These are phyloP conservation scores for Subacronicta megacephala DNA, from an alignment of 2,888 invertebrate species.

Conservation along the genomic window DNA sequence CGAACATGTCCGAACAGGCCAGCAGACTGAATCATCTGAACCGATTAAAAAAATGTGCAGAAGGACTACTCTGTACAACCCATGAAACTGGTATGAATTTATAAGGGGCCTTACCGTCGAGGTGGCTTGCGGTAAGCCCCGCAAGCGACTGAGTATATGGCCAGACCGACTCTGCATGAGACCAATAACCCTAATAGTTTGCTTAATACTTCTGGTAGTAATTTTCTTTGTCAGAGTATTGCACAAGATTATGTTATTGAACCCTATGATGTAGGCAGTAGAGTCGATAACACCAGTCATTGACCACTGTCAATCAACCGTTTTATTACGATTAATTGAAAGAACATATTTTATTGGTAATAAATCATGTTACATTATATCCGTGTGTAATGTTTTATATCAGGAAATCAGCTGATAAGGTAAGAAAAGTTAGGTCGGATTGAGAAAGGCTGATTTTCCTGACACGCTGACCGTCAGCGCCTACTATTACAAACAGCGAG, in stretches of 20 bases:
- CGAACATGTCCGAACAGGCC: conserved; percentile 52
- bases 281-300: conserved; percentile 50
- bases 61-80: conserved; percentile 3
- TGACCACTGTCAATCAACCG: conserved; percentile 42
- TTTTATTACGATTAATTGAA: conserved; percentile 34
- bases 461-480: no score
- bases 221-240: conserved; percentile 19
- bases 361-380: conserved; percentile 26
- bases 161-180: no score
- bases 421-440: conserved; percentile 6
- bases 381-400: conserved; percentile 18
- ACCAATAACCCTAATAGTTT: no score
- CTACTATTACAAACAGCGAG: no score
- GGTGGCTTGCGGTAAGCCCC: no score
- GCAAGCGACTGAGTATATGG: no score
- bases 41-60: conserved; percentile 6
- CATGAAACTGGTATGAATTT: no score
- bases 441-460: no score
- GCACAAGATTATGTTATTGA: conserved; percentile 48
- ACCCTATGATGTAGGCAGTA: conserved; percentile 53
- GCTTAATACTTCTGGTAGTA: conserved; percentile 30
- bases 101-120: no score
- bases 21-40: conserved; percentile 36
- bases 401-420: conserved; percentile 12
- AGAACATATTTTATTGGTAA: conserved; percentile 23